Percentiles rank a stretch among this genome's conserved stretches.
Evolutionary conservation across 2,797 vertebrate genomes (phyloP).

Genomic region (Lepus oiostolus): DNA sequence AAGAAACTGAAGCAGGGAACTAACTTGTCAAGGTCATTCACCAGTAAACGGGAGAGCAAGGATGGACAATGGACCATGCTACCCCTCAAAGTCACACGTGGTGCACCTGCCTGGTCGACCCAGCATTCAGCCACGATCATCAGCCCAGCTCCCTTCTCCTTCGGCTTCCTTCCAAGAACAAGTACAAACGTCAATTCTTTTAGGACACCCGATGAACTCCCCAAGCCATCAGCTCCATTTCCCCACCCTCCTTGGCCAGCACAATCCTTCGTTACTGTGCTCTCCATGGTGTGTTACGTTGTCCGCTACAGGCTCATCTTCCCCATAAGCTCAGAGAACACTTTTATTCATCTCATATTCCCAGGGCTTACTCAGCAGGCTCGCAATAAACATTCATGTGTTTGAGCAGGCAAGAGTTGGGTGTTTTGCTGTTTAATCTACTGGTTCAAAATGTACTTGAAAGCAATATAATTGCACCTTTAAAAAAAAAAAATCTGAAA

Average conservation of each 20-base stretch:
- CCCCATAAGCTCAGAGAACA: background rate
- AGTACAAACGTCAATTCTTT: background rate
- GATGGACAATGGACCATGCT: accelerated
- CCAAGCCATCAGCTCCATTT: too few relatives aligned
- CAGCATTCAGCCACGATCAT: background rate
- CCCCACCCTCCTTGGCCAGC: too few relatives aligned
- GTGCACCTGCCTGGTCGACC: background rate
- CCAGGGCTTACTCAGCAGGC: background rate
- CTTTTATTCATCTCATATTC: background rate
- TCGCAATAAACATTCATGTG: constrained; percentile 2
- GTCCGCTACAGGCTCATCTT: background rate
- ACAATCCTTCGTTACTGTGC: background rate
- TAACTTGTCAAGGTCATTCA: background rate
- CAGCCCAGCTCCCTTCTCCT: too few relatives aligned
- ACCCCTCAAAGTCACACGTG: background rate
- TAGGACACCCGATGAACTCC: background rate
- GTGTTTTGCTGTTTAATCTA: constrained; percentile 1
- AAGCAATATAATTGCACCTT: constrained; percentile 59
- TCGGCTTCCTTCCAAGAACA: background rate
- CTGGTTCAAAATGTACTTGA: constrained; percentile 62
- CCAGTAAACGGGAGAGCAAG: background rate
- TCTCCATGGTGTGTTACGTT: background rate
- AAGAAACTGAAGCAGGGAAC: background rate
- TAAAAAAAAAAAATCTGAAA: background rate
- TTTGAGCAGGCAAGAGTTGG: background rate